These are phyloP conservation scores for Volucella zonaria DNA, from an alignment of 2,888 invertebrate genomes.

Conservation along the genomic window DNA sequence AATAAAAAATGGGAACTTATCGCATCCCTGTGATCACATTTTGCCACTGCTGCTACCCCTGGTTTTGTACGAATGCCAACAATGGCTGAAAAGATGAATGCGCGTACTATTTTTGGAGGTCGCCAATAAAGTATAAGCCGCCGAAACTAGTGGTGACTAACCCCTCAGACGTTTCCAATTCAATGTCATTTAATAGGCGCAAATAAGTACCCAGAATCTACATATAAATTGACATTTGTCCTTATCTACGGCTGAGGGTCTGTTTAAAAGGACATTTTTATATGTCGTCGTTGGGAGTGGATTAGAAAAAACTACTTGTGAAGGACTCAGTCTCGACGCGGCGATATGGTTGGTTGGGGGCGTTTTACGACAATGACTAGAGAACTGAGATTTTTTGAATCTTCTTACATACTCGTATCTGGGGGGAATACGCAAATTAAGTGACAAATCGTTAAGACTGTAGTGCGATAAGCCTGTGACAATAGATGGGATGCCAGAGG, in stretches of 20 bases:
- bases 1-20: conserved; percentile 68
- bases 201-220: conserved; percentile 68
- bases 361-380: conserved; percentile 32
- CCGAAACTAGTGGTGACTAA: conserved; percentile 70
- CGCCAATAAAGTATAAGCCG: conserved; percentile 58
- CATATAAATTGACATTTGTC: conserved; percentile 70
- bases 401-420: not conserved
- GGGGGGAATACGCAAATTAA: conserved; percentile 32
- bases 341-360: not conserved
- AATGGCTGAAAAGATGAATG: not conserved
- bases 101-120: conserved; percentile 50
- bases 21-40: conserved; percentile 62
- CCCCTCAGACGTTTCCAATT: conserved; percentile 53
- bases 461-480: not conserved
- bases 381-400: conserved; percentile 32
- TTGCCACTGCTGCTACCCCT: conserved; percentile 6
- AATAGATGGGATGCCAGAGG: not conserved
- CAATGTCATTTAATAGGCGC: conserved; percentile 69
- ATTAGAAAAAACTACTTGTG: conserved; percentile 64
- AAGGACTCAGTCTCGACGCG: conserved; percentile 40
- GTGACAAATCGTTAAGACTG: conserved; percentile 38
- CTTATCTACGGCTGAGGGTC: conserved; percentile 57
- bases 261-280: conserved; percentile 64
- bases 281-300: conserved; percentile 47
- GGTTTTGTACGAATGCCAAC: no score